Evolutionary conservation across 53 echinoderm and acorn worm species (phyloP), one percentile per base, ranked within the genome.

Genomic region (Patiria pectinifera): DNA sequence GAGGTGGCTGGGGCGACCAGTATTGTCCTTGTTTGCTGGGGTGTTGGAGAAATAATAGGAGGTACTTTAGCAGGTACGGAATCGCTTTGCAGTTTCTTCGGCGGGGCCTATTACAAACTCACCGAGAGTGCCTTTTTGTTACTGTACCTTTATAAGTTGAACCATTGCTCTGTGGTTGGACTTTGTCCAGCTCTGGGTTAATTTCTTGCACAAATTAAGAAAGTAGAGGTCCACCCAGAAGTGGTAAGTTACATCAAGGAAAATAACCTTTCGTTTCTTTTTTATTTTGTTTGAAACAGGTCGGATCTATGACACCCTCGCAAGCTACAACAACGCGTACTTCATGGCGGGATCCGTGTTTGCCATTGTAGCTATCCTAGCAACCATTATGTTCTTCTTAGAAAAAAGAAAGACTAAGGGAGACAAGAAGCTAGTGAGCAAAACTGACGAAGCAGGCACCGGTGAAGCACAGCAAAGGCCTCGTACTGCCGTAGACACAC

Each of bases 1-100:
- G 79, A 78, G 79, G 47, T 78, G 24, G 79, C 79, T 78, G 79
- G 79, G 15, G 79, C 79, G 1, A 78, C 79, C 14, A 78, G 79
- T 24, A 6, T 78, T 4, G 44, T 45, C 18, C 79, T 78, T 18
- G 79, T 78, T 11, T 45, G 45, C 45, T 78, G 79, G 79, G 79
- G 79, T 46, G 4, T 44, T 45, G 79, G 79, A 16, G 79, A 78
- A 47, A 46, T 78, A 47, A 11, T 45, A 46, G 79, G 79, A 78
- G 79, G 6, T 78, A 46, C 79, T 22, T 11, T 78, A 16, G 47
- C 79, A 78, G 79, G 79, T 78, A 78, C 43, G 74, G 74, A 21
- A 3, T 7, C 66, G 3, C 19, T 14, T 66, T 11, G 3, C 15
- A 16, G 15, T 3, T 18, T 66, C 15, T 16, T 16, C 66, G 19